A percentile compares a stretch with the other conserved stretches of the same genome.
Conservation (phyloP, 1,140 invertebrate genomes). For the Bombus waltoni region DNA sequence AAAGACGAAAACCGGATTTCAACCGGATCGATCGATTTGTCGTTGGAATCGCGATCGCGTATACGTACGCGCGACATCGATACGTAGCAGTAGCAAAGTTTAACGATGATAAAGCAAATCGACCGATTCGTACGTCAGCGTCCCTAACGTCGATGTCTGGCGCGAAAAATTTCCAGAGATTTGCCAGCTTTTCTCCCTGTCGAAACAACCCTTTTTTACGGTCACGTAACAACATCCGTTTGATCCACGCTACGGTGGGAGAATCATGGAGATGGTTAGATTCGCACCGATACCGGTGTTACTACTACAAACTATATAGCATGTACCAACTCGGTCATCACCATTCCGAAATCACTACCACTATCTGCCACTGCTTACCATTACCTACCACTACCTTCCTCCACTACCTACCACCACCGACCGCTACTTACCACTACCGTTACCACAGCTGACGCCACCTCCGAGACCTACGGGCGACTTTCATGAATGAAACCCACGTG, state of each 20-base stretch:
- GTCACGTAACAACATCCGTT: background rate
- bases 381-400: slow-evolving; percentile 13
- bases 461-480: slow-evolving; percentile 58
- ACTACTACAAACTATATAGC: slow-evolving; percentile 27
- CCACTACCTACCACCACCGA: slow-evolving; percentile 34
- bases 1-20: background rate
- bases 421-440: slow-evolving; percentile 48
- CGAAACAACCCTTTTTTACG: background rate
- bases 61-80: background rate
- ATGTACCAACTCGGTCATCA: background rate
- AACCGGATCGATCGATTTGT: background rate
- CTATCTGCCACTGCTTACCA: slow-evolving; percentile 29
- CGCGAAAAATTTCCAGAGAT: too few relatives aligned
- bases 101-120: too few relatives aligned
- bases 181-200: too few relatives aligned
- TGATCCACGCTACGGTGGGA: background rate
- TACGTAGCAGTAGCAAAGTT: background rate
- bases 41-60: background rate
- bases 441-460: slow-evolving; percentile 51
- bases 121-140: too few relatives aligned
- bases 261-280: background rate
- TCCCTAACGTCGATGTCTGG: too few relatives aligned
- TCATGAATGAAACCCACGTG: slow-evolving; percentile 76
- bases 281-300: slow-evolving; percentile 18
- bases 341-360: slow-evolving; percentile 35